Base-by-base conservation (phyloP, 2,888 invertebrate species). In the Dioctria rufipes region DNA sequence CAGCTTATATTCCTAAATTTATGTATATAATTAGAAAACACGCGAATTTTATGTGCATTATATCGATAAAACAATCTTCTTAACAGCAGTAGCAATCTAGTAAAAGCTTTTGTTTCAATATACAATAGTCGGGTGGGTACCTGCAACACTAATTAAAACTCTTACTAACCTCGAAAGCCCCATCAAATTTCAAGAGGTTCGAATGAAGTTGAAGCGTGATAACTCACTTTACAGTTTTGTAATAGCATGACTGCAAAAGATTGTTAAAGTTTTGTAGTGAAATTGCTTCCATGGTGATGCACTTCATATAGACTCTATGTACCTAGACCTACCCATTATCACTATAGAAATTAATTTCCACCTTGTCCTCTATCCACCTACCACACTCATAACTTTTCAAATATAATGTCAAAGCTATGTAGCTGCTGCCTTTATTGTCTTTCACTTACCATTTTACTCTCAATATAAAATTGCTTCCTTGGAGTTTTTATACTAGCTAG, bases 401-500 rank as follows among this genome's bases (percentile, higher is more conserved):
- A 43, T 25, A 13, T 39, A 63, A 49, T 77, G 63, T 43, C 54
- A 43, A 58, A 51, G 51, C 1, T 46, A 6, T 9, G 2, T 1
- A 25, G 9, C 2, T 54, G 54, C n/a, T 13, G 37, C 5, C 40
- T 77, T 77, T 77, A 63, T 63, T 77, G 77, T 63, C 63, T 77
- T 77, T 63, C 49, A 77, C 63, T 77, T 61, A 63, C 39, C 77
- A 63, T 63, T 77, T 46, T 42, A n/a, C 25, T 42, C 49, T 60
- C 77, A 63, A 77, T 77, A 25, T 25, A 63, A 77, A 77, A 77
- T 77, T 43, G 77, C 77, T 77, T 77, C 25, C 49, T 46, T 37
- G 49, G 46, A 37, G 11, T 51, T 77, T 46, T 43, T 6, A 25
- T 25, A 37, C 49, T 9, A 71, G 25, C 25, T 25, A 2, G 25